Conservation (phyloP, 2,888 invertebrate genomes). For the Cephus sareptanus region DNA sequence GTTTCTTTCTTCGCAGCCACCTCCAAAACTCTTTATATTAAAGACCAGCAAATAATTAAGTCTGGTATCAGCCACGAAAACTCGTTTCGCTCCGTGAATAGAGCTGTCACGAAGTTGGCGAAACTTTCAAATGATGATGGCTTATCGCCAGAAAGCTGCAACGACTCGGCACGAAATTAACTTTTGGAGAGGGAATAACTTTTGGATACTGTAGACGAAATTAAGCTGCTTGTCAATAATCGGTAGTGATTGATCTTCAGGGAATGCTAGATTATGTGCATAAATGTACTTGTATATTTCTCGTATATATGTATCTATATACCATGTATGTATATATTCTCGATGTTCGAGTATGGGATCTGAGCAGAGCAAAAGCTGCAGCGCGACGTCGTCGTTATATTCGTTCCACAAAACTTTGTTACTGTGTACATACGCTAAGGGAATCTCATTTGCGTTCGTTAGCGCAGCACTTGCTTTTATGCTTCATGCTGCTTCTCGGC, state of each 20-base stretch:
- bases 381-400: neutral
- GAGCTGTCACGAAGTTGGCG: constrained; percentile 28
- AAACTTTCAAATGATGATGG: constrained; percentile 6
- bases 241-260: neutral
- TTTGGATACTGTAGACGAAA: neutral
- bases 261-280: neutral
- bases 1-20: neutral
- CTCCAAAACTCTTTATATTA: neutral
- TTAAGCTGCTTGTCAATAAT: neutral
- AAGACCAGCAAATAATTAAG: neutral
- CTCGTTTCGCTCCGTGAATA: constrained; percentile 31
- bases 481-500: neutral
- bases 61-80: constrained; percentile 15
- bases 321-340: too few species aligned
- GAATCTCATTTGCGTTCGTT: constrained; percentile 7
- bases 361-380: neutral
- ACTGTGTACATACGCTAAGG: neutral
- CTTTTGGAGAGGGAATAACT: neutral
- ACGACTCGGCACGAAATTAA: neutral
- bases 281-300: neutral
- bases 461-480: neutral
- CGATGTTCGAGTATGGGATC: neutral
- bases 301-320: neutral
- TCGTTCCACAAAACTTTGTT: neutral
- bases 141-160: neutral